phyloP scores from a whole-genome alignment of 2,888 invertebrate genomes.

The Agonopterix subpropinquella region DNA sequence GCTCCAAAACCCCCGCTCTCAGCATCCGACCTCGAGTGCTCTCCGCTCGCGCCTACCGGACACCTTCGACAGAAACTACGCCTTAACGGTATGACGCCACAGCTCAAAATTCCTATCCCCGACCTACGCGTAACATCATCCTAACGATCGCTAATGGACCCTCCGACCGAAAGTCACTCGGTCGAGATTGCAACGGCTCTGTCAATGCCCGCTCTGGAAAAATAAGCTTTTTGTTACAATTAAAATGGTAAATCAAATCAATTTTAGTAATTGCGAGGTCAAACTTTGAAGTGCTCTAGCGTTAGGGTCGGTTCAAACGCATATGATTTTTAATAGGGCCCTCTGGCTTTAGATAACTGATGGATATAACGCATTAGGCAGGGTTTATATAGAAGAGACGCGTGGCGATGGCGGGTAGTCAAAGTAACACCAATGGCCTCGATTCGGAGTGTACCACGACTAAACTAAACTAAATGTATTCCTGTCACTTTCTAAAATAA shows the following conservation, averaged over 20 bases:
- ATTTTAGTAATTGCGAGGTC: slow-evolving; percentile 74
- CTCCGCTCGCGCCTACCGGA: slow-evolving; percentile 72
- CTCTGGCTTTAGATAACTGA: not conserved
- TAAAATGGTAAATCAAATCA: slow-evolving; percentile 76
- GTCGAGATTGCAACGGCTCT: slow-evolving; percentile 67
- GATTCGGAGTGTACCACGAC: too few relatives aligned
- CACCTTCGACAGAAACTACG: slow-evolving; percentile 70
- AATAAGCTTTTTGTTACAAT: slow-evolving; percentile 75
- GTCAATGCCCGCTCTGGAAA: slow-evolving; percentile 53
- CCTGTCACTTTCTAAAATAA: too few relatives aligned
- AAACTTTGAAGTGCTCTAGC: slow-evolving; percentile 56
- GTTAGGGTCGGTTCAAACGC: slow-evolving; percentile 47
- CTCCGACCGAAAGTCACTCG: slow-evolving; percentile 69
- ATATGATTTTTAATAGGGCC: slow-evolving; percentile 44
- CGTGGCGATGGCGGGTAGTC: too few relatives aligned
- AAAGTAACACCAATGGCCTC: too few relatives aligned
- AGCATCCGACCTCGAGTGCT: slow-evolving; percentile 76
- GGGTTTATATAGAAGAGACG: too few relatives aligned
- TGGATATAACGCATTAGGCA: too few relatives aligned
- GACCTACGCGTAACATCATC: slow-evolving; percentile 35
- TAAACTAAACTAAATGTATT: too few relatives aligned
- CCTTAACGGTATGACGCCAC: slow-evolving; percentile 66
- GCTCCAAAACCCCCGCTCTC: slow-evolving; percentile 57
- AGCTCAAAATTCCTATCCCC: slow-evolving; percentile 62
- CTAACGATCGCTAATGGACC: slow-evolving; percentile 63